Evolutionary conservation across 2,888 invertebrate genomes (phyloP).

Genomic region (Calliphora vomitoria): DNA sequence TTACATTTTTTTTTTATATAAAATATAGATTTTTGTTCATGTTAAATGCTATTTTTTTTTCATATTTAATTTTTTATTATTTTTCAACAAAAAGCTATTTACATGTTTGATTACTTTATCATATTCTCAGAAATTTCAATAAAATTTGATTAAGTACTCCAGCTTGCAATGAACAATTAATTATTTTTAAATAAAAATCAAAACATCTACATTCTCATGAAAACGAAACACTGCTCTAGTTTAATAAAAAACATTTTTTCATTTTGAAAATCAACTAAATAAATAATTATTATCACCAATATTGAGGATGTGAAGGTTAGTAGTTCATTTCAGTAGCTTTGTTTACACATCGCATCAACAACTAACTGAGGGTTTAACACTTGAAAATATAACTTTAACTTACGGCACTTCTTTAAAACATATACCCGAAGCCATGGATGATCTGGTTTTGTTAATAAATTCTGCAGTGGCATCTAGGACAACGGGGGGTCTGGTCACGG

Average conservation of each 20-base stretch:
- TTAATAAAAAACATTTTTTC: neutral
- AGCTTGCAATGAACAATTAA: neutral
- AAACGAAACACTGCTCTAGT: neutral
- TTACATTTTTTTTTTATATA: no score
- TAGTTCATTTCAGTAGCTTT: conserved; percentile 38
- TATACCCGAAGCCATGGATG: conserved; percentile 82
- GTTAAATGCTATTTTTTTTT: no score
- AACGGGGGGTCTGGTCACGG: conserved; percentile 69
- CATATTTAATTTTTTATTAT: no score
- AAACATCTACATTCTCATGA: neutral
- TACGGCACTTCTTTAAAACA: conserved; percentile 84
- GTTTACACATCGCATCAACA: conserved; percentile 23
- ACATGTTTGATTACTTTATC: neutral
- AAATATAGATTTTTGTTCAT: no score
- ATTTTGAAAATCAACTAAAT: neutral
- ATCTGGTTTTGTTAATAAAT: conserved; percentile 83
- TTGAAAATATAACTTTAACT: conserved; percentile 75
- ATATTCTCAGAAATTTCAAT: conserved; percentile 41
- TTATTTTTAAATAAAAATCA: neutral
- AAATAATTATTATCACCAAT: conserved; percentile 46
- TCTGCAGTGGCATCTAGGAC: conserved; percentile 81
- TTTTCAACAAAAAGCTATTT: neutral
- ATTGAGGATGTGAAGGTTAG: conserved; percentile 70
- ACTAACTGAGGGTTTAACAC: neutral
- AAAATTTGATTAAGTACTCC: neutral